Evolutionary conservation across 2,888 invertebrate species (phyloP).

Genomic region (Agrilus mali): DNA sequence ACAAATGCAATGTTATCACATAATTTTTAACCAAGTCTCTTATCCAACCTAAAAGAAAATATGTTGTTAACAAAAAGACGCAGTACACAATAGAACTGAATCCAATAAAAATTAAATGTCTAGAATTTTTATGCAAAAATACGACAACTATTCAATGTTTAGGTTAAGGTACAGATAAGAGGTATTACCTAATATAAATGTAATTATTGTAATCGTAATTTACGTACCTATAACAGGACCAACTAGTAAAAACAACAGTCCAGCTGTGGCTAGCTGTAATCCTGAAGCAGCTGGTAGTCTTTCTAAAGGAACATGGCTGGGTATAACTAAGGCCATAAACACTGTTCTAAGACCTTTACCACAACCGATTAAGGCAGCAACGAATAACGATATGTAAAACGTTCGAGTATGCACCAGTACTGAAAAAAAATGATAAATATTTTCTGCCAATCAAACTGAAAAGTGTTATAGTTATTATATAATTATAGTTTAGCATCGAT

Average conservation of each 20-base stretch:
- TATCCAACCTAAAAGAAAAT: slow-evolving; percentile 42
- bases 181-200: too few species aligned
- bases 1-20: slow-evolving; percentile 47
- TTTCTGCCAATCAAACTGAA: too few species aligned
- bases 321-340: slow-evolving; percentile 62
- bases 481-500: neutral
- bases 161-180: too few species aligned
- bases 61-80: slow-evolving; percentile 2
- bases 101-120: neutral
- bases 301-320: slow-evolving; percentile 55
- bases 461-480: neutral
- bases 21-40: slow-evolving; percentile 47
- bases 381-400: slow-evolving; percentile 40
- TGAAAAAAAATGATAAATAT: slow-evolving; percentile 17
- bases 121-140: neutral
- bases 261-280: slow-evolving; percentile 53
- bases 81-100: neutral
- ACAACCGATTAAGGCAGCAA: slow-evolving; percentile 53
- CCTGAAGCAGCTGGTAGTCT: slow-evolving; percentile 60
- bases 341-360: slow-evolving; percentile 62
- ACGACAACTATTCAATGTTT: neutral
- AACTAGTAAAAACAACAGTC: slow-evolving; percentile 45
- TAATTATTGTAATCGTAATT: neutral
- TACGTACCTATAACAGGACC: slow-evolving; percentile 55
- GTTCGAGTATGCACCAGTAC: slow-evolving; percentile 49